These are phyloP conservation scores for Euborellia annulipes DNA, from an alignment of 1,140 invertebrate species.

Conservation along the genomic window DNA sequence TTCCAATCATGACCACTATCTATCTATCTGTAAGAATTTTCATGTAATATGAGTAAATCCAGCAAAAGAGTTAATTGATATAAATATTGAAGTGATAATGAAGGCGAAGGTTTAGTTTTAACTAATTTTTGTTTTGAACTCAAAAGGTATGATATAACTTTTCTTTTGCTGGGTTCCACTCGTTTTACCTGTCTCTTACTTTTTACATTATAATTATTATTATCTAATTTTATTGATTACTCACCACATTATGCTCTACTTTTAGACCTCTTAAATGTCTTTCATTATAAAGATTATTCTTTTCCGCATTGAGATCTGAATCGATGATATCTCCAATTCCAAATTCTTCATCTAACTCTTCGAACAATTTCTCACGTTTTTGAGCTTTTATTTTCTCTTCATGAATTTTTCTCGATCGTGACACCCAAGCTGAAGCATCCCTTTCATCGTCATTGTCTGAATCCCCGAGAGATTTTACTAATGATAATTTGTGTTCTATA, in stretches of 20 bases:
- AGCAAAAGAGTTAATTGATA: no score
- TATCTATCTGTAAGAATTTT: no score
- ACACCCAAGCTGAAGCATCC: constrained; percentile 61
- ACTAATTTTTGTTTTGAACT: no score
- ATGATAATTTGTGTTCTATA: constrained; percentile 53
- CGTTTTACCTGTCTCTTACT: no score
- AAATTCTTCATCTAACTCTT: constrained; percentile 91
- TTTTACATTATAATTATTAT: no score
- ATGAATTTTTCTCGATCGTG: constrained; percentile 56
- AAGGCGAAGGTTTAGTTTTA: no score
- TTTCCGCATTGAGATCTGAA: constrained; percentile 50
- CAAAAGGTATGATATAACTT: no score
- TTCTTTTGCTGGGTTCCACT: no score
- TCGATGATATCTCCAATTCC: constrained; percentile 71
- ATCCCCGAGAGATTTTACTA: constrained; percentile 53
- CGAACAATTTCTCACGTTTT: constrained; percentile 76
- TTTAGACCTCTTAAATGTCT: constrained; percentile 64
- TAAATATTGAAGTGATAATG: no score
- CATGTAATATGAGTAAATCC: no score
- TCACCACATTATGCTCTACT: constrained; percentile 71
- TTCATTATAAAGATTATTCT: constrained; percentile 44
- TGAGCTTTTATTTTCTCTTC: constrained; percentile 74
- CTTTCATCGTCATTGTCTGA: constrained; percentile 45
- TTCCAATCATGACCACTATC: no score
- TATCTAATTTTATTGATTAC: no score